A percentile compares a stretch with the other conserved stretches of the same genome.
Conservation (phyloP, 1,140 invertebrate species). For the Trichoplusia ni region DNA sequence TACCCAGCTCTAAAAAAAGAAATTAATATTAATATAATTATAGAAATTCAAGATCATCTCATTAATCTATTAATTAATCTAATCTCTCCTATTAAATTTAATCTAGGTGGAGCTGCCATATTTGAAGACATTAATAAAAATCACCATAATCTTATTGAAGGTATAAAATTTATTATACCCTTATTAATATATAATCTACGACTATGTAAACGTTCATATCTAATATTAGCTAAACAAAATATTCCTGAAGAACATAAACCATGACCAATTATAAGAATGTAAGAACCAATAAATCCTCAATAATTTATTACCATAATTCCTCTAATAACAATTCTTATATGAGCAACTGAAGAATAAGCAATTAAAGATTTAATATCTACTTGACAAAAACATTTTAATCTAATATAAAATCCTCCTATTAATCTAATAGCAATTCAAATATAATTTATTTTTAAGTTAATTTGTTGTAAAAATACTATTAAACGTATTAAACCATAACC, state of each 20-base stretch:
- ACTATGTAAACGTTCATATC: constrained; percentile 82
- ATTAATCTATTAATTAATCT: constrained; percentile 82
- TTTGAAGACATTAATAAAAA: constrained; percentile 83
- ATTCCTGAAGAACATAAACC: constrained; percentile 85
- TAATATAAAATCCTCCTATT: constrained; percentile 81
- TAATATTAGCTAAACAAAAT: constrained; percentile 86
- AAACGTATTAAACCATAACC: constrained; percentile 84
- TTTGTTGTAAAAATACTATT: constrained; percentile 68
- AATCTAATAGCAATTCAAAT: constrained; percentile 81
- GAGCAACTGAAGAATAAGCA: too few relatives aligned
- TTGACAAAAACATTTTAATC: constrained; percentile 84
- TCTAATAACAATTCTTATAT: constrained; percentile 81
- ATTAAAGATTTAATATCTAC: constrained; percentile 84
- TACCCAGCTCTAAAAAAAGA: constrained; percentile 76
- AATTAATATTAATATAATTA: constrained; percentile 79
- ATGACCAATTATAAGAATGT: constrained; percentile 85
- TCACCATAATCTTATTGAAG: constrained; percentile 82
- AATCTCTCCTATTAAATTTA: constrained; percentile 82
- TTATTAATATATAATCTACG: constrained; percentile 78
- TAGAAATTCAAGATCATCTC: constrained; percentile 70
- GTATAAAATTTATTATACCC: constrained; percentile 75
- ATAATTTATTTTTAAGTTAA: constrained; percentile 74
- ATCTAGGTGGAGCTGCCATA: constrained; percentile 73
- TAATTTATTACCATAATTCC: constrained; percentile 80
- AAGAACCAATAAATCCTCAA: constrained; percentile 71